phyloP scores from a whole-genome alignment of 2,888 invertebrate species.

The Cantharis flavilabris region DNA sequence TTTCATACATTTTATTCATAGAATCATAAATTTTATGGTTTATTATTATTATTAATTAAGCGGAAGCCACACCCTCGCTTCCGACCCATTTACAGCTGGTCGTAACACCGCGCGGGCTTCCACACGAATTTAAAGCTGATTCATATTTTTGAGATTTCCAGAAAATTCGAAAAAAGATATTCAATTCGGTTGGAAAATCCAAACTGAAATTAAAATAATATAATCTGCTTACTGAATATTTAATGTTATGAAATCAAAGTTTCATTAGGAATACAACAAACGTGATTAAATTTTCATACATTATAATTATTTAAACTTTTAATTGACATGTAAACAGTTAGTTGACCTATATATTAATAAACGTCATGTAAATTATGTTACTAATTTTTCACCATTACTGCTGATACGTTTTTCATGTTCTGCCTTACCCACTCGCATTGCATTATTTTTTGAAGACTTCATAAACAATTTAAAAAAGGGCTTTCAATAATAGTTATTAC shows the following conservation, averaged over 20 bases:
- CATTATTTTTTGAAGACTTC: neutral
- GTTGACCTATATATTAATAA: neutral
- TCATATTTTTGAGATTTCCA: no score
- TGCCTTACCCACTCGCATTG: neutral
- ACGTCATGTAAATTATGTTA: neutral
- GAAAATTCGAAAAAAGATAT: neutral
- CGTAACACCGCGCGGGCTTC: no score
- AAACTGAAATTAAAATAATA: neutral
- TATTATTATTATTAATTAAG: no score
- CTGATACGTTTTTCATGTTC: neutral
- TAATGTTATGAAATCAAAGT: neutral
- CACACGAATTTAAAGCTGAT: no score
- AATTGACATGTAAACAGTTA: neutral
- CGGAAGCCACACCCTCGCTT: no score
- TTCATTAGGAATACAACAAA: neutral
- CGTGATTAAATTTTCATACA: neutral
- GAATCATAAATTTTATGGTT: no score
- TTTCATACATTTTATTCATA: neutral
- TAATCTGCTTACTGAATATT: neutral
- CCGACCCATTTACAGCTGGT: no score
- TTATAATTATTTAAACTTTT: neutral
- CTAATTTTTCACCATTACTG: neutral
- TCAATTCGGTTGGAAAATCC: neutral
- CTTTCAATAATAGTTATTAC: neutral
- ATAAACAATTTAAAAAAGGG: neutral